Base-by-base conservation (phyloP, 2,888 invertebrate species). In the Athalia circularis region DNA sequence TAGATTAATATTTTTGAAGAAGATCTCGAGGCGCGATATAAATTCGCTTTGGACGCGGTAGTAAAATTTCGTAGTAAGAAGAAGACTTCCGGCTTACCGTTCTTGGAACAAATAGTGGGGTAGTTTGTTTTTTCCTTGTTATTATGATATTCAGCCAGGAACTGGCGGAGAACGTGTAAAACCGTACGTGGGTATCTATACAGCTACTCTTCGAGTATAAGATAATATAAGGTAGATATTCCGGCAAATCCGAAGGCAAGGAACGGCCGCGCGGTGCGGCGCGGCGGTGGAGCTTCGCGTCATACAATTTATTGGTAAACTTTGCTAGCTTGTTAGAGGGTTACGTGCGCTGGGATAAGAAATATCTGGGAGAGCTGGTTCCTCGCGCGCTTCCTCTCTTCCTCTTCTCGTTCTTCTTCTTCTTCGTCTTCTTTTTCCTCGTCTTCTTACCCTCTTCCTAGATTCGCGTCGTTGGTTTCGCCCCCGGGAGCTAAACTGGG, bases 231-330 rank as follows among this genome's bases (percentile, higher is more conserved):
- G 65, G 8, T 47, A 47, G 48, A 48, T 13, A 65, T n/a, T 48
- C n/a, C 13, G 47, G 5, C 47, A 43, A 8, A 64, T n/a, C 7
- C 48, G 13, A 48, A 65, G n/a, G 48, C 48, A 13, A n/a, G n/a
- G 65, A 48, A n/a, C 43, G 45, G 47, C 72, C 47, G 3, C 85
- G 86, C 83, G 86, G 83, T 83, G 84, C 84, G 80, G 65, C 82
- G 84, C 81, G 83, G 82, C 85, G 82, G 81, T 84, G 79, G 80
- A 81, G 84, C 83, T 82, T 83, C 83, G 85, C 88, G 86, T 87
- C 88, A 86, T 88, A 88, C 88, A 90, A 90, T 90, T 90, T 90
- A 90, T 90, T 88, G 89, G 90, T 90, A 90, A 90, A 90, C 90
- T 90, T 90, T 90, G 88, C 86, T 86, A 85, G 89, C 90, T 90